Base-by-base conservation (phyloP, 2,113 vertebrate genomes). In the Dromaius novaehollandiae region DNA sequence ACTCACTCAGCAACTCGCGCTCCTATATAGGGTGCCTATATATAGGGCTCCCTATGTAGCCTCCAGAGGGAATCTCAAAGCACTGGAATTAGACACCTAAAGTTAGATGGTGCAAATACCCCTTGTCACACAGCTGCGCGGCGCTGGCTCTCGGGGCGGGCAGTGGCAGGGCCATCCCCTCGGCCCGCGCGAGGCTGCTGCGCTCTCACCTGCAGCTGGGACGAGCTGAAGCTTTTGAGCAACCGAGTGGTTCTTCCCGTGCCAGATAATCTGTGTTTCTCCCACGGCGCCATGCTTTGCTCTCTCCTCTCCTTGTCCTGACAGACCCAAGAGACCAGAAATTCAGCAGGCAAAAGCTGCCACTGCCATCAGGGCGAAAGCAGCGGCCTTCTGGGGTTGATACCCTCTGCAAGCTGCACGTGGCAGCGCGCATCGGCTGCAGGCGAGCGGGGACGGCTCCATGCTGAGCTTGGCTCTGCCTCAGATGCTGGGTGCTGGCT, bases 1-100 rank as follows among this genome's bases (percentile, higher is more conserved):
- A 80, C 96, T 96, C 95, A 82, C 95, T 86, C 93, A 8, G 93
- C 96, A 96, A 14, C 95, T 92, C 93, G 13, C 25, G 3, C 88
- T 93, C 88, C 91, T 92, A 58, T 89, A 80, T 80, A 86, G 93
- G 85, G 40, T 80, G 74, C 88, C 96, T 96, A 95, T 90, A 94
- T 94, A 94, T 95, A 97, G 91, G 95, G 91, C n/a, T 92, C 86
- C 73, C 80, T 3, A 2, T 46, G 90, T 55, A 81, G 92, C 88
- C 76, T 88, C 80, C 88, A 2, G 0, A 38, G 91, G 86, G 79
- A 85, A 85, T 64, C 46, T 76, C 78, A 24, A 65, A 93, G 84
- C 61, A 0, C 69, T 61, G 75, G 63, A 91, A 93, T 6, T 73
- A 85, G 89, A 69, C 34, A 24, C 55, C 36, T 34, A 0, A 4